These are phyloP conservation scores for Sylvia atricapilla DNA, from an alignment of 2,113 vertebrate species.

Conservation along the genomic window DNA sequence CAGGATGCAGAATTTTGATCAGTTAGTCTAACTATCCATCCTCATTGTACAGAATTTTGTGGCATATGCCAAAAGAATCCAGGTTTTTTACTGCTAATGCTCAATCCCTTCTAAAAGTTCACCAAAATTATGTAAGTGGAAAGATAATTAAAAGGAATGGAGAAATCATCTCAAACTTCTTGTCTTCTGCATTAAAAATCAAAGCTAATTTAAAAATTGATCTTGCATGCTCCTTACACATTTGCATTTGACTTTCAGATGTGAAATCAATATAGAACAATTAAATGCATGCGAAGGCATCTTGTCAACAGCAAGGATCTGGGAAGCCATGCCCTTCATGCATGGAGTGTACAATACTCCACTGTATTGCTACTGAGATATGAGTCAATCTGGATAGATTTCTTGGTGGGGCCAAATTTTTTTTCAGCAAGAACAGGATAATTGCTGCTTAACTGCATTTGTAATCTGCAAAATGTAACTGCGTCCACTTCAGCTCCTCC, in stretches of 20 bases:
- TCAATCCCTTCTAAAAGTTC: background rate
- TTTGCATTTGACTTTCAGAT: rapidly evolving
- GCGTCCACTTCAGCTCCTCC: background rate
- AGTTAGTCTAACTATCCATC: background rate
- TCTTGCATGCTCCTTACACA: background rate
- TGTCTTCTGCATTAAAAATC: background rate
- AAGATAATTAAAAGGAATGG: background rate
- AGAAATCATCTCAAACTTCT: background rate
- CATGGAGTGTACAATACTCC: background rate
- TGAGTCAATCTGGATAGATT: background rate
- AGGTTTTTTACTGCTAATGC: background rate
- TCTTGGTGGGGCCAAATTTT: background rate
- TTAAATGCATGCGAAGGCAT: background rate
- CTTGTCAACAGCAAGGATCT: background rate
- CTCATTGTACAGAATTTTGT: background rate
- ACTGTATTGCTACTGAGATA: background rate
- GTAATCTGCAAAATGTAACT: background rate
- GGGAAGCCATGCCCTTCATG: background rate
- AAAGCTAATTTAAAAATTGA: background rate
- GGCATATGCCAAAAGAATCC: background rate
- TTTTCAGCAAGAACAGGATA: background rate
- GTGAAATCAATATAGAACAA: background rate
- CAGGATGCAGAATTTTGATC: background rate
- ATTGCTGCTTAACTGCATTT: background rate
- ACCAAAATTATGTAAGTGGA: background rate